Evolutionary conservation across 1,140 invertebrate species (phyloP), one percentile per base, ranked within the genome.

Genomic region (Cydia splendana): DNA sequence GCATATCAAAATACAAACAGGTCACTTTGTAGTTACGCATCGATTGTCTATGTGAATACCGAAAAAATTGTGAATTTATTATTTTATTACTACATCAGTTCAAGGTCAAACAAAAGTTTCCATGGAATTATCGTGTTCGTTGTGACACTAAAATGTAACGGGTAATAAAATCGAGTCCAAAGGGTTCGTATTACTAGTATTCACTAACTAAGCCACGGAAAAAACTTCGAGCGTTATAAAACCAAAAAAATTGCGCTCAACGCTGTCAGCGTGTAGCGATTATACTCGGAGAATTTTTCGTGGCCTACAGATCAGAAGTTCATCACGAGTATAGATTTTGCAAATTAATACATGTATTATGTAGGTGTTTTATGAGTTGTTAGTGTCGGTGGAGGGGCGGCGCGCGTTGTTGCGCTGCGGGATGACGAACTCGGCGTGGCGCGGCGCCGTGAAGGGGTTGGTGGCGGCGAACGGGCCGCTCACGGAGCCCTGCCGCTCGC

Each of bases 381-480:
- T 79, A 62, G 87, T 85, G 12, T 84, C 81, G 75, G 82, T 85
- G 45, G 89, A 88, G 48, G 85, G 84, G 13, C 88, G 84, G n/a
- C 92, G 82, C 10, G 86, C 65, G 76, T 79, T 86, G 82, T 67
- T 85, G 24, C 94, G 86, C 80, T 94, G 94, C 74, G 94, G 94
- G 76, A 95, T 95, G 57, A 95, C 94, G 87, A 95, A 95, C 74
- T 94, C 93, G 5, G 94, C 89, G 83, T 94, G 93, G 65, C 93
- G 85, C 10, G 93, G 90, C 71, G 90, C 89, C 15, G 87, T 85
- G 84, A 93, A 92, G 42, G 90, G 91, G 83, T 91, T 92, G 79
- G 84, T 80, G 34, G 87, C 79, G 5, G 88, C 83, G 80, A 89
- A 91, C 10, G 90, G 83, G 7, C 83, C 84, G 75, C 83, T 82